phyloP scores from a whole-genome alignment of 1,140 invertebrate genomes.

The Cydia splendana region DNA sequence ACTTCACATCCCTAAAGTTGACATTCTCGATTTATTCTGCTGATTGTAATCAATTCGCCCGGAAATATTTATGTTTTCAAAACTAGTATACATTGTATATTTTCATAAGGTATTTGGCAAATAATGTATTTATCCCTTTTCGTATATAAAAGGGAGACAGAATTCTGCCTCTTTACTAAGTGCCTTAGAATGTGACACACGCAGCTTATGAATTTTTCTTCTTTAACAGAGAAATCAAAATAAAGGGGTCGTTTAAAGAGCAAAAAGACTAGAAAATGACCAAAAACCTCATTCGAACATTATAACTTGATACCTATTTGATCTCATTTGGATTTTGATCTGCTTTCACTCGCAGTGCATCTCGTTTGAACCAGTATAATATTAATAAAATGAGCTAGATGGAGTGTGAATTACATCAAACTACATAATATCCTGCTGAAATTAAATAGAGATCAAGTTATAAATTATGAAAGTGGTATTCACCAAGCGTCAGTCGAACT shows the following conservation, averaged over 20 bases:
- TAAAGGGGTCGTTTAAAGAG: background rate
- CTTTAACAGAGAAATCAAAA: too few relatives aligned
- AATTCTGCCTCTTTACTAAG: background rate
- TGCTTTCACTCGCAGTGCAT: too few relatives aligned
- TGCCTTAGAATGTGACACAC: background rate
- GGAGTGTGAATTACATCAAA: background rate
- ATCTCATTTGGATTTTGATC: background rate
- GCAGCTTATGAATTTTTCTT: background rate
- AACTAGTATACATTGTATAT: constrained; percentile 7
- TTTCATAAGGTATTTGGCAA: background rate
- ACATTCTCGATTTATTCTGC: background rate
- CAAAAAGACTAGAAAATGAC: background rate
- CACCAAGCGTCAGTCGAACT: too few relatives aligned
- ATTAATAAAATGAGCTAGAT: background rate
- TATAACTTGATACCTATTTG: background rate
- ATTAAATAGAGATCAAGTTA: background rate
- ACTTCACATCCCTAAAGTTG: constrained; percentile 8
- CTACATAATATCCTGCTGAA: background rate
- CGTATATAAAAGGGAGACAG: background rate
- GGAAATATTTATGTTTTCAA: background rate
- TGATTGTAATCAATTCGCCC: background rate
- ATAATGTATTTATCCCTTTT: background rate
- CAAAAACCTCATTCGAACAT: background rate
- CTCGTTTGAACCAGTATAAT: background rate
- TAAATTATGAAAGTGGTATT: background rate